Percentiles rank a stretch among this genome's conserved stretches.
Conservation (phyloP, 2,888 invertebrate species). For the Tinea pellionella region DNA sequence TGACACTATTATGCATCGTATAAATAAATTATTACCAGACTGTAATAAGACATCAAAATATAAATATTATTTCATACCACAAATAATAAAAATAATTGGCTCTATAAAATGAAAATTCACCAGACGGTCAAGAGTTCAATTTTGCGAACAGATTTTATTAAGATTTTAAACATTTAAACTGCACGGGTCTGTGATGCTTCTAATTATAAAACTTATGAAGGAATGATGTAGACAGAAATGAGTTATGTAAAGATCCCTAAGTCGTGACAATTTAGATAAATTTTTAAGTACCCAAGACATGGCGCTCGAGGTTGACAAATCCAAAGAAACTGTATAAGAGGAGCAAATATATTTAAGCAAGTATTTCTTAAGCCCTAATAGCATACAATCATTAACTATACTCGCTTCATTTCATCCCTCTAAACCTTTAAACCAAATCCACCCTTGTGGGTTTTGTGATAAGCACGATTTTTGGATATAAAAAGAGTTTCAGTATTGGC, state of each 20-base stretch:
- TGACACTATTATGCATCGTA: constrained; percentile 3
- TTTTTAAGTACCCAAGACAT: no score
- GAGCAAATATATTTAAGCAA: not conserved
- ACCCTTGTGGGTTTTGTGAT: not conserved
- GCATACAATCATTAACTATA: not conserved
- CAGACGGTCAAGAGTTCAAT: no score
- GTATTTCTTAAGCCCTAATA: not conserved
- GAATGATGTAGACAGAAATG: no score
- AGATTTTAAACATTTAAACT: no score
- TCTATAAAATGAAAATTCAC: no score
- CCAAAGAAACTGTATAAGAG: not conserved
- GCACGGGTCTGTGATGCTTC: no score
- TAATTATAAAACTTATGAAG: no score
- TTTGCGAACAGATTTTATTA: no score
- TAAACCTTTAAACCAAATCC: not conserved
- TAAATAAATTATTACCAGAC: no score
- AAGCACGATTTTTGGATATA: not conserved
- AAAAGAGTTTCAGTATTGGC: not conserved
- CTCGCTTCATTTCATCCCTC: not conserved
- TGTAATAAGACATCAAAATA: not conserved
- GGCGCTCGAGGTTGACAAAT: not conserved
- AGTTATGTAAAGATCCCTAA: no score
- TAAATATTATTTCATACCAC: not conserved
- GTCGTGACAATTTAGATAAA: no score
- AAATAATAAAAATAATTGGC: no score